phyloP scores from a whole-genome alignment of 2,888 invertebrate species.

The Cerastoderma edule region DNA sequence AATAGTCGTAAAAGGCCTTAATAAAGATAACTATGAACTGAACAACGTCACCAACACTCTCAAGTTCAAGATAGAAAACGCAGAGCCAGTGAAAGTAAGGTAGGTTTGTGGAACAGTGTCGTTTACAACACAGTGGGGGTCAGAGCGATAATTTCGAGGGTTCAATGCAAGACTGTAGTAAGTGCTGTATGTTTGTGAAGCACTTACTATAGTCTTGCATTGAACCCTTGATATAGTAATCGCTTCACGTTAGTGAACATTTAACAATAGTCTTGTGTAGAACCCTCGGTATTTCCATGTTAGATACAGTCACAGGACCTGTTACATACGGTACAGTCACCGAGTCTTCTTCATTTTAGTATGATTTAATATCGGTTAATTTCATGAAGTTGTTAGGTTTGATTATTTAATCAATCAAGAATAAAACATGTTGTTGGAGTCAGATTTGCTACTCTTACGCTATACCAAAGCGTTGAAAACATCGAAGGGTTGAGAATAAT shows the following conservation, averaged over 20 bases:
- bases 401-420: too few relatives aligned
- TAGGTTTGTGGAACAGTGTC: not conserved
- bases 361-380: too few relatives aligned
- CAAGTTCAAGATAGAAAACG: not conserved
- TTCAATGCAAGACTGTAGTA: not conserved
- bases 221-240: not conserved
- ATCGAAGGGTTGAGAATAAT: too few relatives aligned
- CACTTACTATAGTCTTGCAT: not conserved
- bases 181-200: not conserved
- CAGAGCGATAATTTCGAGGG: not conserved
- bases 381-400: too few relatives aligned
- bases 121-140: not conserved
- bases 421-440: too few relatives aligned
- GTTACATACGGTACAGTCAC: too few relatives aligned
- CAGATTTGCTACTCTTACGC: too few relatives aligned
- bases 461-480: too few relatives aligned
- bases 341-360: too few relatives aligned
- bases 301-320: too few relatives aligned
- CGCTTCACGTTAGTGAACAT: not conserved
- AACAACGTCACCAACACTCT: not conserved
- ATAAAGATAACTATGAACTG: not conserved
- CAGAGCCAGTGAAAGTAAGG: not conserved
- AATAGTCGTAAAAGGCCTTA: not conserved
- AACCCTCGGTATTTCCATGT: too few relatives aligned
- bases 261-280: not conserved